Evolutionary conservation across 1,140 invertebrate genomes (phyloP).

Genomic region (Zaprionus nigranus): DNA sequence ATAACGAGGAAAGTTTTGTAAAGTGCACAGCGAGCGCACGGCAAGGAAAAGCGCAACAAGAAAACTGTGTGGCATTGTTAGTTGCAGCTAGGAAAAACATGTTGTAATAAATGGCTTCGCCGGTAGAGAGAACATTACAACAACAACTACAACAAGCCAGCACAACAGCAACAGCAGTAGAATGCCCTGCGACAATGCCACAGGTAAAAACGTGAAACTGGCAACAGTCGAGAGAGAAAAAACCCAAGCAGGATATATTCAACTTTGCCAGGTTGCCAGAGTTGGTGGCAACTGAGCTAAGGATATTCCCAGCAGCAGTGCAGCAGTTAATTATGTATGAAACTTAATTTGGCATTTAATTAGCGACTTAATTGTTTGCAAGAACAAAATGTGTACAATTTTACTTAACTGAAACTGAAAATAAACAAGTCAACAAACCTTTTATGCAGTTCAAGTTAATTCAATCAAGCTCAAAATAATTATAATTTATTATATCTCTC

Average conservation of each 20-base stretch:
- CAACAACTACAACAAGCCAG: constrained; percentile 14
- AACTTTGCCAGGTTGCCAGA: constrained; percentile 1
- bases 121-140: constrained; percentile 26
- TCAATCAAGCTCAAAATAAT: background rate
- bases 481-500: background rate
- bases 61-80: constrained; percentile 55
- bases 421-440: background rate
- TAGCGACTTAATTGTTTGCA: constrained; percentile 16
- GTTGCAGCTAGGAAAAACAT: constrained; percentile 69
- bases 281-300: background rate
- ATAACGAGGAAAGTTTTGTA: constrained; percentile 81
- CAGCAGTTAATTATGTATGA: constrained; percentile 18
- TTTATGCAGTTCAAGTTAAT: background rate
- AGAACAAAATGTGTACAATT: background rate
- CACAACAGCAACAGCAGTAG: constrained; percentile 11
- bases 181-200: constrained; percentile 38
- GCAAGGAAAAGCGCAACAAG: constrained; percentile 51
- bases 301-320: constrained; percentile 10
- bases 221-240: background rate
- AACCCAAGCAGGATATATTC: background rate
- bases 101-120: constrained; percentile 68
- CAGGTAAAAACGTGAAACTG: constrained; percentile 32
- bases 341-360: constrained; percentile 18
- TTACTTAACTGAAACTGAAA: background rate
- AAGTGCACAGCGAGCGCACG: constrained; percentile 31